phyloP scores from a whole-genome alignment of 2,113 vertebrate genomes.

The Xiphorhynchus elegans region DNA sequence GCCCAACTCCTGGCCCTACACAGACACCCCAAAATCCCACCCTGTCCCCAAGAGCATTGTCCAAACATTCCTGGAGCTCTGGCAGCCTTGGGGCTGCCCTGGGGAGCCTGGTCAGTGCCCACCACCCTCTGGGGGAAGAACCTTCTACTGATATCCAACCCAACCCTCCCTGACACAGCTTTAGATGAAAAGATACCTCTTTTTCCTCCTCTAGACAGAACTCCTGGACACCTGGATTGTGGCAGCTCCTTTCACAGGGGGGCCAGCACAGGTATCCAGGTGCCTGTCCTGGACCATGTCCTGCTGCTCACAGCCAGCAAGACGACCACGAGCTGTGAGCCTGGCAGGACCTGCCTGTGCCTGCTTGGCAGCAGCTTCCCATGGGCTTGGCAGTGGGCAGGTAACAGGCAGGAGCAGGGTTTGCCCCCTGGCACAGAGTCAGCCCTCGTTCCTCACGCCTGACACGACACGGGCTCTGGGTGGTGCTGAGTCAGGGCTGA shows the following conservation, averaged over 20 bases:
- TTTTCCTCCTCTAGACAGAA: neutral
- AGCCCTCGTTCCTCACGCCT: neutral
- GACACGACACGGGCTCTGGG: accelerated
- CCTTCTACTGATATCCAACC: neutral
- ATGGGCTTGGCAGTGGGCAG: neutral
- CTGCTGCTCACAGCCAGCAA: neutral
- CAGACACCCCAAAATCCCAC: neutral
- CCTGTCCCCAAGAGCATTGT: accelerated
- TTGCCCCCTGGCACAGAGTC: neutral
- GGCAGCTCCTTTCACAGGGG: neutral
- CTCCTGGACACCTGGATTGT: neutral
- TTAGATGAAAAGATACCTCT: neutral
- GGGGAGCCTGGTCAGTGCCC: neutral
- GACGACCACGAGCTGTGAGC: neutral
- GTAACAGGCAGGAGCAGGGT: neutral
- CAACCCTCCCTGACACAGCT: neutral
- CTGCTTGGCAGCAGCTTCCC: neutral
- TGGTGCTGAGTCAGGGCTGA: neutral
- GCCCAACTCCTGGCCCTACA: neutral
- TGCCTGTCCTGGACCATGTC: neutral
- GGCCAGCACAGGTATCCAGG: neutral
- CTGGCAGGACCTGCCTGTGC: neutral
- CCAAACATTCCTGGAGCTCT: neutral
- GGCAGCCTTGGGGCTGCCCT: neutral
- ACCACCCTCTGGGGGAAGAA: neutral